Percentiles rank a stretch among this genome's conserved stretches.
These are phyloP conservation scores for Halcyon badia DNA, from an alignment of 2,797 vertebrate genomes.

Conservation along the genomic window DNA sequence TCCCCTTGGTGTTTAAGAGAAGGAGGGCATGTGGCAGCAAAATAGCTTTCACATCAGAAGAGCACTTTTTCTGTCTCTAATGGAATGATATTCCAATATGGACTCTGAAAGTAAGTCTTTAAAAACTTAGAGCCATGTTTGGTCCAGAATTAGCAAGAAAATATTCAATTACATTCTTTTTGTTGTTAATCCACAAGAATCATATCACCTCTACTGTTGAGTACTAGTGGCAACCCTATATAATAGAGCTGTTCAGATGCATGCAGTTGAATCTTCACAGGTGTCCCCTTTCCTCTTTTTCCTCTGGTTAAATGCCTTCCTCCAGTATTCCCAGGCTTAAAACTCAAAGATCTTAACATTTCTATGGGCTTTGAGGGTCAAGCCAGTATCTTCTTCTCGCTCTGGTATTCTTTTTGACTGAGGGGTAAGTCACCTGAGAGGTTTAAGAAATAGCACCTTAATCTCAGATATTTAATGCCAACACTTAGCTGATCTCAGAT, in stretches of 20 bases:
- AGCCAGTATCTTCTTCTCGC: not conserved
- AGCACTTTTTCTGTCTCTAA: not conserved
- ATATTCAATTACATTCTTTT: not conserved
- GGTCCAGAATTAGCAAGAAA: not conserved
- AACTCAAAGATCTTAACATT: not conserved
- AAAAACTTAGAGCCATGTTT: not conserved
- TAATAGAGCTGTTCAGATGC: not conserved
- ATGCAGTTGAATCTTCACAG: not conserved
- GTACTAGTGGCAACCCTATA: not conserved
- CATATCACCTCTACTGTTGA: not conserved
- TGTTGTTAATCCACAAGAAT: not conserved
- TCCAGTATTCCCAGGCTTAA: not conserved
- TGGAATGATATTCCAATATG: not conserved
- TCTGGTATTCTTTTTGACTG: not conserved
- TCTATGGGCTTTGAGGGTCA: not conserved
- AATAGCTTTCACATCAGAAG: not conserved
- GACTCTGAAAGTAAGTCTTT: not conserved
- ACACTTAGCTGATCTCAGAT: not conserved
- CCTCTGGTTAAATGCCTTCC: not conserved
- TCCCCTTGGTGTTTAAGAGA: conserved; percentile 38
- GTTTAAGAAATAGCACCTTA: not conserved
- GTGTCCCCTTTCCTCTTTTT: not conserved
- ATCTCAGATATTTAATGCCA: not conserved
- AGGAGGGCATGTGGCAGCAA: not conserved
- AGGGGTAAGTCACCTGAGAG: not conserved